Base-by-base conservation (phyloP, 2,113 vertebrate genomes). In the Camelus dromedarius region DNA sequence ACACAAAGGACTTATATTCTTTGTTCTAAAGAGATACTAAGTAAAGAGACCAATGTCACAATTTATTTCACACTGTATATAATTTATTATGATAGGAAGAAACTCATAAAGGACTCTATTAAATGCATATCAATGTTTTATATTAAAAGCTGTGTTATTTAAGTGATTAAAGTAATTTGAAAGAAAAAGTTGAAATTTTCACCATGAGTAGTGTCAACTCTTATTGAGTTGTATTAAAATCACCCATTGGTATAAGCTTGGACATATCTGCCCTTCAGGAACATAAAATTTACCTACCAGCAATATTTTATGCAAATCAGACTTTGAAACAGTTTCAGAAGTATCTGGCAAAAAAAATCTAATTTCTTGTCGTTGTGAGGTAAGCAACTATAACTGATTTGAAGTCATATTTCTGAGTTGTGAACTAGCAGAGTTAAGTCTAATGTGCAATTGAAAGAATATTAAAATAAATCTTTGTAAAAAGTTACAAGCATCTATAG, bases 111-210 rank as follows among this genome's bases (percentile, higher is more conserved):
- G 76, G 72, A 79, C 20, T 98, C 54, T 93, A 94, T 96, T 97
- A 98, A 98, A 96, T 97, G 91, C 8, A 32, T 86, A 97, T 87
- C 56, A 93, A 73, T 88, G 84, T 96, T 95, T 97, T 62, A 16
- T 69, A 91, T 72, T 96, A 95, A 98, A 98, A 98, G 75, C 87
- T 97, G 8, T 96, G 54, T 96, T 98, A 66, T 69, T 96, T 94
- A 96, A 60, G 64, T 91, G 95, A 98, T 97, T 97, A 97, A 98
- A 97, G 84, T 85, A 97, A 97, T 97, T 97, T 98, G 75, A 97
- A 97, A 97, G 93, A 96, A 97, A 96, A 98, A 93, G 20, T 94
- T 95, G 83, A 92, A 84, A 72, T 97, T 96, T 79, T 97, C 60
- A 13, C 79, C 62, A 89, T 89, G 42, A 98, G 84, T 38, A 89